phyloP scores from a whole-genome alignment of 2,888 invertebrate species.

The Willowsia nigromaculata region DNA sequence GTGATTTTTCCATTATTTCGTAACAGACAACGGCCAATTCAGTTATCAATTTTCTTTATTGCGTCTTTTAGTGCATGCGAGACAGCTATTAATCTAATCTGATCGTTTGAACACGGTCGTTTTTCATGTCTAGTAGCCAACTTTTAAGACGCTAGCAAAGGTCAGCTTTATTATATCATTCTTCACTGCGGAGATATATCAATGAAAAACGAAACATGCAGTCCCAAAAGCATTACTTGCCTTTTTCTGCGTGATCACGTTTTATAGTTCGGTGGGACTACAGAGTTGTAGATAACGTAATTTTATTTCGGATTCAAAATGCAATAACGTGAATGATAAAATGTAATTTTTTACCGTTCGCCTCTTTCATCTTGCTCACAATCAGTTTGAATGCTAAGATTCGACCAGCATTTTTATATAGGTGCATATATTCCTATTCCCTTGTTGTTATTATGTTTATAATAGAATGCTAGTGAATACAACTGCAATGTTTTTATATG shows the following conservation, averaged over 20 bases:
- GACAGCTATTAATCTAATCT: conserved; percentile 47
- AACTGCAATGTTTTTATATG: no score
- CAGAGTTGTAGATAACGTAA: not conserved
- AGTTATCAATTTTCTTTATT: not conserved
- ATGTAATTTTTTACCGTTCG: not conserved
- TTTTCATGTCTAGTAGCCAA: conserved; percentile 44
- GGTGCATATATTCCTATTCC: no score
- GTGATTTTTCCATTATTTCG: not conserved
- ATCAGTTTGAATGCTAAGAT: no score
- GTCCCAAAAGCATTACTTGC: not conserved
- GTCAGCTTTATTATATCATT: conserved; percentile 14
- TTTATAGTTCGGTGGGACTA: not conserved
- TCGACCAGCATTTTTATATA: no score
- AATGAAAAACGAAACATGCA: not conserved
- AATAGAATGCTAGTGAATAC: no score
- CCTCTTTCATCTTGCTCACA: not conserved
- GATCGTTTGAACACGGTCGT: conserved; percentile 42
- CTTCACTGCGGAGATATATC: not conserved
- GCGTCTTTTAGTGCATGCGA: not conserved
- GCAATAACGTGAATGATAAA: not conserved
- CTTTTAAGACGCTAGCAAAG: conserved; percentile 29
- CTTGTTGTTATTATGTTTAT: no score
- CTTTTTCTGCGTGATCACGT: not conserved
- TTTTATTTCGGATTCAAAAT: not conserved
- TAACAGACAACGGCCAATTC: not conserved